Percentiles rank a stretch among this genome's conserved stretches.
phyloP scores from a whole-genome alignment of 2,113 vertebrate genomes.

The Lycocorax pyrrhopterus region DNA sequence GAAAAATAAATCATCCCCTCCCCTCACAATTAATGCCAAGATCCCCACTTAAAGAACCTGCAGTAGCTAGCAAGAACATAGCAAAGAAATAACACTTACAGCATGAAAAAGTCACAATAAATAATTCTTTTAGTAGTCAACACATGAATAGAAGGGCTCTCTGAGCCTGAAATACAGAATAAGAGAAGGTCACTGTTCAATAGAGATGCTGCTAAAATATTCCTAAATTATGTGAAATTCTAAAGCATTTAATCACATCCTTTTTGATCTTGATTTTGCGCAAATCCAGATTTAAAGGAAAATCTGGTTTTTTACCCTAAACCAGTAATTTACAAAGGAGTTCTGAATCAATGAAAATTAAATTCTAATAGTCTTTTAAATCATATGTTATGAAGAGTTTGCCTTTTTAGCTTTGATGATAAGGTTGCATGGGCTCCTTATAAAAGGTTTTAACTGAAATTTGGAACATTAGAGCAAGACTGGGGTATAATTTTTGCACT shows the following conservation, averaged over 20 bases:
- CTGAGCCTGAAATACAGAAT: background rate
- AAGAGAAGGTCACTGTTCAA: background rate
- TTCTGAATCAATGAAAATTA: background rate
- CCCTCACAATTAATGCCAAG: rapidly evolving
- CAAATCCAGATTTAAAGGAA: background rate
- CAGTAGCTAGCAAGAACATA: background rate
- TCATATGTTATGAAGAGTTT: background rate
- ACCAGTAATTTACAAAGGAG: background rate
- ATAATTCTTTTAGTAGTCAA: background rate
- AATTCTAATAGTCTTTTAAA: background rate
- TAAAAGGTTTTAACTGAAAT: background rate
- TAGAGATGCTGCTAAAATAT: background rate
- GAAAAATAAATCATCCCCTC: background rate
- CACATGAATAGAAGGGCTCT: background rate
- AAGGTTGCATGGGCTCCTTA: background rate
- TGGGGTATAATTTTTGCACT: background rate
- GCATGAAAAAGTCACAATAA: background rate
- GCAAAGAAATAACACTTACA: background rate
- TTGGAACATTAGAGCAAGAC: background rate
- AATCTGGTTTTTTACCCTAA: background rate
- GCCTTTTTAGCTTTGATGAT: background rate
- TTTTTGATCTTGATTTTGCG: background rate
- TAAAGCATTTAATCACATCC: background rate
- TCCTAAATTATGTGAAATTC: background rate
- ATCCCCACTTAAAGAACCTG: background rate